Conservation (phyloP, 92 coral and sea anemone genomes). For the Actinernus sp. region DNA sequence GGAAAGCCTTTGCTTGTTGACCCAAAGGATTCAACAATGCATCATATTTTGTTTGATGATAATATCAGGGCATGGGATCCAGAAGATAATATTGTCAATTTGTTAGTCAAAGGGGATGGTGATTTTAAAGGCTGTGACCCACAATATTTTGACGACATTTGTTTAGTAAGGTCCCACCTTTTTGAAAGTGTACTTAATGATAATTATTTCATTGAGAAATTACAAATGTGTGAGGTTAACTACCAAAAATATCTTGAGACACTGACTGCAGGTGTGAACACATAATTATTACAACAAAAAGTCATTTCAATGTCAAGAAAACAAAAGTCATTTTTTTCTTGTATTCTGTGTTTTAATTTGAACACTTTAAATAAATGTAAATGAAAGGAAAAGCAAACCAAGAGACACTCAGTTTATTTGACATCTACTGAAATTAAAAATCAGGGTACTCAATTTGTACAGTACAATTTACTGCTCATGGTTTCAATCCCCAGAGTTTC, state of each 20-base stretch:
- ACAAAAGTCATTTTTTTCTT: too few relatives aligned
- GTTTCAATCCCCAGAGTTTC: too few relatives aligned
- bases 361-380: too few relatives aligned
- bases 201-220: conserved; percentile 74
- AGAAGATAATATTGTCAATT: conserved; percentile 68
- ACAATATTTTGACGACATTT: conserved; percentile 60
- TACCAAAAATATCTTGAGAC: conserved; percentile 37
- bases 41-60: conserved; percentile 87
- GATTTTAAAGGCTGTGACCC: conserved; percentile 54
- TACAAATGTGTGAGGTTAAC: conserved; percentile 64
- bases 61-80: conserved; percentile 85
- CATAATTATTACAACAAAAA: too few relatives aligned
- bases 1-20: conserved; percentile 79
- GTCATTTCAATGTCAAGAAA: too few relatives aligned
- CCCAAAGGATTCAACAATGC: conserved; percentile 55
- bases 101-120: conserved; percentile 29
- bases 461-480: too few relatives aligned
- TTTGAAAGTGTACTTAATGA: conserved; percentile 73
- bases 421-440: too few relatives aligned
- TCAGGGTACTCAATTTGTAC: too few relatives aligned
- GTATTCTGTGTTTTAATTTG: too few relatives aligned
- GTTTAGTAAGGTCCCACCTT: conserved; percentile 72
- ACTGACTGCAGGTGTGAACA: too few relatives aligned
- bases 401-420: too few relatives aligned
- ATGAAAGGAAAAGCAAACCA: too few relatives aligned